These are phyloP conservation scores for Athene noctua DNA, from an alignment of 2,113 vertebrate genomes.

Conservation along the genomic window DNA sequence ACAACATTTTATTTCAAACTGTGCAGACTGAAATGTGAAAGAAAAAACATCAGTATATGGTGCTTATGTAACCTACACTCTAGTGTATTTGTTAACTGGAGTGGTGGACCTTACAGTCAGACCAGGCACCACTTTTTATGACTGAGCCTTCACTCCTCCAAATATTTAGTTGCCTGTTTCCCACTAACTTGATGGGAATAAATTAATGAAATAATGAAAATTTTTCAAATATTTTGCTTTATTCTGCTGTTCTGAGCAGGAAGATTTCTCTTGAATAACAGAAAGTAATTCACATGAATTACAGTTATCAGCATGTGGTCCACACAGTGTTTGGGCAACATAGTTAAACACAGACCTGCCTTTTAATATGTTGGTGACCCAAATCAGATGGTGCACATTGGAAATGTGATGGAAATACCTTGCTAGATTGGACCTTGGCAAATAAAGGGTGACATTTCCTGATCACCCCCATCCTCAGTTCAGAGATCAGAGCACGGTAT, in stretches of 20 bases:
- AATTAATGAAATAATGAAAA: neutral
- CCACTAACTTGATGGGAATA: neutral
- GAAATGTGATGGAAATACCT: neutral
- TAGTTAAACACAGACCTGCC: neutral
- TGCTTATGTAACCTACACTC: neutral
- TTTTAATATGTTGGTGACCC: neutral
- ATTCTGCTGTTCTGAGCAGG: neutral
- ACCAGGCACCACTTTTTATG: neutral
- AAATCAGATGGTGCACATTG: neutral
- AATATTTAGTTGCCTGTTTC: neutral
- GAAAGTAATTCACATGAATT: neutral
- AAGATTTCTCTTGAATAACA: neutral
- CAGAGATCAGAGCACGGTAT: neutral
- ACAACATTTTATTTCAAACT: conserved; percentile 7
- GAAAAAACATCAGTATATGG: neutral
- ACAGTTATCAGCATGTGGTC: neutral
- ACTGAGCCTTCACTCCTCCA: neutral
- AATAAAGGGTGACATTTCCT: neutral
- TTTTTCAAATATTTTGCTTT: neutral
- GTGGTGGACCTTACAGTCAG: neutral
- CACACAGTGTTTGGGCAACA: neutral
- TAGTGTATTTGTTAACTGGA: conserved; percentile 34
- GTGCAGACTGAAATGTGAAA: conserved; percentile 45
- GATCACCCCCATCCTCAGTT: neutral
- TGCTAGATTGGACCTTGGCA: neutral